Evolutionary conservation across 2,888 invertebrate species (phyloP), one percentile per base, ranked within the genome.

Genomic region (Hylaea fasciaria): DNA sequence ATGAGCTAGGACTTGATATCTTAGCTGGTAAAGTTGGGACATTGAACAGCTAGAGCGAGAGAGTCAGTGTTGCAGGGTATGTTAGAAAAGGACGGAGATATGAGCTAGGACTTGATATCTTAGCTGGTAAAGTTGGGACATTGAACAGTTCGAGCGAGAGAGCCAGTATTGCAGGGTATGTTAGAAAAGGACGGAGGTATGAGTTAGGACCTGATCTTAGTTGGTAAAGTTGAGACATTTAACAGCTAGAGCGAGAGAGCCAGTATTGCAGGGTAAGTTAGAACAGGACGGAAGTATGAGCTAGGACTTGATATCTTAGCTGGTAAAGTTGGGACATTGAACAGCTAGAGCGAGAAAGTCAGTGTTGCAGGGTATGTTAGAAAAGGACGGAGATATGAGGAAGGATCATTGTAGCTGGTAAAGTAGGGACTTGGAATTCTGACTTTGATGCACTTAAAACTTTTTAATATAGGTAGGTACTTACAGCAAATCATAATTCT

Each of bases 241-340:
- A 97, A 66, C 97, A 97, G 80, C 82, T 97, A 51, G 97, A 97
- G 81, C 94, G 95, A 70, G 95, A 70, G 87, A 96, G 97, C 40
- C 95, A 95, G 74, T 96, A 96, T 78, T 97, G 97, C 80, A 94
- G 96, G 86, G 95, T 95, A 82, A 78, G 85, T 16, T 7, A 28
- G 28, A 28, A 28, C 3, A 28, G 28, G 28, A 28, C 3, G 28
- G 28, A 28, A 28, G 3, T 7, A 28, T 28, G 3, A n/a, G n/a
- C n/a, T n/a, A n/a, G n/a, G n/a, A n/a, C n/a, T n/a, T n/a, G 3
- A 28, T 7, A 28, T 3, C 28, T 28, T 28, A 96, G 65, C 97
- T 97, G 73, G 97, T 97, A 76, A 96, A 96, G 73, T 97, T n/a
- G n/a, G n/a, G n/a, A 97, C 76, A 97, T 97, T 50, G 96, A 97